A percentile compares a stretch with the other conserved stretches of the same genome.
These are phyloP conservation scores for Manis crassicaudata DNA, from an alignment of 2,797 vertebrate species.

Conservation along the genomic window DNA sequence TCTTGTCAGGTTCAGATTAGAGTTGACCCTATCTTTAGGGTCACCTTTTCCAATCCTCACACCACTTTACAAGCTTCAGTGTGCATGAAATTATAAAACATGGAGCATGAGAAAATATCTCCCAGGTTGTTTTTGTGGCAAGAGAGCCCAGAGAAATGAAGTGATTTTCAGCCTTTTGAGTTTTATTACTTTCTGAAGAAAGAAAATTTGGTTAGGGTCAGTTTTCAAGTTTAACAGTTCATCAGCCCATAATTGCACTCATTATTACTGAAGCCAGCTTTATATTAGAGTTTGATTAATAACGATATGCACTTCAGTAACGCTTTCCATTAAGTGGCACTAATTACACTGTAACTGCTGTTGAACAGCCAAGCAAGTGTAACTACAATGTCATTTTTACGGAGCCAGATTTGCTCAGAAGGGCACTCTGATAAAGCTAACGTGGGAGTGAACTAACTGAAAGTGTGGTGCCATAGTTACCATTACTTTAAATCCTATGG, in stretches of 20 bases:
- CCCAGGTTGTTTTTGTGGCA: constrained; percentile 19
- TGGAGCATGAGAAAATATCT: constrained; percentile 54
- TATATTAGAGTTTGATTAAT: constrained; percentile 81
- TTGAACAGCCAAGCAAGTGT: constrained; percentile 80
- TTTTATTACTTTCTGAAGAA: constrained; percentile 68
- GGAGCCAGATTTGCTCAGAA: constrained; percentile 75
- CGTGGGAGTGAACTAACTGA: constrained; percentile 39
- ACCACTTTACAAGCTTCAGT: constrained; percentile 69
- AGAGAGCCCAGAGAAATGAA: constrained; percentile 66
- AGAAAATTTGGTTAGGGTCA: constrained; percentile 74
- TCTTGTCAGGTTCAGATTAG: constrained; percentile 49
- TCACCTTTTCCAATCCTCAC: constrained; percentile 66
- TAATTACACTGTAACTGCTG: constrained; percentile 80
- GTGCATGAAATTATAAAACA: constrained; percentile 75
- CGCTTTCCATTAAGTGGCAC: constrained; percentile 78
- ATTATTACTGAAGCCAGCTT: constrained; percentile 75
- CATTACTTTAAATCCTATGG: neutral
- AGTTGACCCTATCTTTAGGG: constrained; percentile 44
- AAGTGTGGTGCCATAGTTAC: constrained; percentile 3
- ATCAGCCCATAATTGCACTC: constrained; percentile 76
- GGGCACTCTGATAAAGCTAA: constrained; percentile 55
- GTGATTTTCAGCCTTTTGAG: constrained; percentile 70
- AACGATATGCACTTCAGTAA: constrained; percentile 77
- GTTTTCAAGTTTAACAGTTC: constrained; percentile 78
- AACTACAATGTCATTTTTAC: constrained; percentile 76